Evolutionary conservation across 2,797 vertebrate species (phyloP), one percentile per base, ranked within the genome.

Genomic region (Periophthalmus magnuspinnatus): DNA sequence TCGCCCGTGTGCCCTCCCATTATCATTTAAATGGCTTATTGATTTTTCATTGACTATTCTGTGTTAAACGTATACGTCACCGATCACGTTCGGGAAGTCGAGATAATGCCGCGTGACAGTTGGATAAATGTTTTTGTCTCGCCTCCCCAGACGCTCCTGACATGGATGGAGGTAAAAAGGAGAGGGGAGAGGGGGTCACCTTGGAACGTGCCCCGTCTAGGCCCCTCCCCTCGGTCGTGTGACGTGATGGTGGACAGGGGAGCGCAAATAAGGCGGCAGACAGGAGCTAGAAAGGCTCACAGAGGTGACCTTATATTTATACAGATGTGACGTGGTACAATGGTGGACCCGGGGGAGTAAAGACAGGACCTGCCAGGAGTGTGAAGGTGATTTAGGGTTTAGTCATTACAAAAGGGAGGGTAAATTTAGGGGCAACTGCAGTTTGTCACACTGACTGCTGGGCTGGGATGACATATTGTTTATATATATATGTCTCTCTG

Each of bases 1-100:
- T 74, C 75, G 69, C 63, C 33, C 50, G 63, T 22, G 50, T 63
- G 19, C 62, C 68, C 52, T 19, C 72, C 69, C 78, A 78, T 90
- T 90, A 86, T 86, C 74, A 84, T 89, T 82, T 84, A 81, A 88
- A 90, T 83, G 67, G 73, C 57, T 70, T 87, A 88, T 89, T 75
- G 88, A 92, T 90, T 83, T 84, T 77, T 73, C 75, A 76, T 82
- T 84, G 74, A 75, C 67, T 36, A 28, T 52, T 22, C 55, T 36
- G 72, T 81, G 72, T 79, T 41, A 78, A 83, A 75, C 70, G 54
- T 66, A 16, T 14, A 83, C 81, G 72, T 52, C 4, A 2, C 38
- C 55, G 54, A 59, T 19, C 41, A 10, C 22, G 70, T 76, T 73
- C 57, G 63, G 70, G 73, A 71, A 11, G 22, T 86, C 63, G 66